Conservation (phyloP, 2,797 vertebrate genomes). For the Mormyrus hasselquistii region DNA sequence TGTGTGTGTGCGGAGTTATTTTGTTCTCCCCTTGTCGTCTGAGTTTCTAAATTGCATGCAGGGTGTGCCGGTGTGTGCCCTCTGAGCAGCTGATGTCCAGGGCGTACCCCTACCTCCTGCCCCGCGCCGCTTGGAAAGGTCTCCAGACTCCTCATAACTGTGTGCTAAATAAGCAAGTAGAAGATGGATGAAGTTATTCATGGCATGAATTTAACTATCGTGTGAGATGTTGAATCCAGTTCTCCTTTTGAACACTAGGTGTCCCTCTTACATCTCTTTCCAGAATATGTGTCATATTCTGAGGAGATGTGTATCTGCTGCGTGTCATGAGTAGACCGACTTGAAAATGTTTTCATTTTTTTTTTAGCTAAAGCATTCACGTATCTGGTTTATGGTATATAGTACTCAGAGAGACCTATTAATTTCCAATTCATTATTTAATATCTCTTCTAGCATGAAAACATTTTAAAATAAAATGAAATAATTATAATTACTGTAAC, state of each 20-base stretch:
- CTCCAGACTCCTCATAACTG: neutral
- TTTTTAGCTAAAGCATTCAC: neutral
- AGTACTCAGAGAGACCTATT: neutral
- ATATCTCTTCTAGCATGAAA: neutral
- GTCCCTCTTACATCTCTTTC: constrained; percentile 11
- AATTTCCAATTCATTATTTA: neutral
- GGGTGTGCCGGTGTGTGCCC: neutral
- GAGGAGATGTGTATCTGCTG: neutral
- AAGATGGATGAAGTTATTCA: neutral
- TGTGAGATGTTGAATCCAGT: neutral
- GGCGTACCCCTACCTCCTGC: neutral
- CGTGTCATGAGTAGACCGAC: neutral
- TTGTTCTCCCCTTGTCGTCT: neutral
- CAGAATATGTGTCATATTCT: neutral
- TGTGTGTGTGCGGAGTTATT: neutral
- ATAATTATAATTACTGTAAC: neutral
- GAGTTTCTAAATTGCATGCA: neutral
- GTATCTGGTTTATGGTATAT: neutral
- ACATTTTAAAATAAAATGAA: neutral
- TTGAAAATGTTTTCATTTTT: neutral
- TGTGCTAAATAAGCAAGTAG: neutral
- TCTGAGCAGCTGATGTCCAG: neutral
- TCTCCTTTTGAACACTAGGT: constrained; percentile 12
- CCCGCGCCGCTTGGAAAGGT: neutral
- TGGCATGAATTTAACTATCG: neutral